phyloP scores from a whole-genome alignment of 2,888 invertebrate genomes.

The Lamellibrachia satsuma region DNA sequence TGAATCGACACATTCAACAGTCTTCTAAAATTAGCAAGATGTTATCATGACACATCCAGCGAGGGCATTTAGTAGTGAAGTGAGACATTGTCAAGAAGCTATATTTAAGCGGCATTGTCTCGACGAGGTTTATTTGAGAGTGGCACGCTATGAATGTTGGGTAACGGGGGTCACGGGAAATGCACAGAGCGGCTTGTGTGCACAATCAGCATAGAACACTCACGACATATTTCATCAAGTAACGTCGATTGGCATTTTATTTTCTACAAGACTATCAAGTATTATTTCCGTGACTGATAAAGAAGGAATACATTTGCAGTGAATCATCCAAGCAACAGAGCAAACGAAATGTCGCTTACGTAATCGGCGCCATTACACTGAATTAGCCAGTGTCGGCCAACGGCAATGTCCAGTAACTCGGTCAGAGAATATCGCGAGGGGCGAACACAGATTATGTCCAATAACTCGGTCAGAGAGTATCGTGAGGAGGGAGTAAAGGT shows the following conservation, averaged over 20 bases:
- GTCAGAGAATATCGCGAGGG: not conserved
- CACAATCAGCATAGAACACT: not conserved
- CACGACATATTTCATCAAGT: too few species aligned
- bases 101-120: not conserved
- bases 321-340: too few species aligned
- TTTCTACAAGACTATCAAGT: too few species aligned
- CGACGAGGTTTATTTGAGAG: not conserved
- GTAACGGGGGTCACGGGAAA: not conserved
- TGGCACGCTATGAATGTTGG: not conserved
- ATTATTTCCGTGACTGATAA: too few species aligned
- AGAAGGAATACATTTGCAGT: too few species aligned
- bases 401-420: not conserved
- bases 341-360: too few species aligned
- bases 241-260: too few species aligned
- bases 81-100: not conserved
- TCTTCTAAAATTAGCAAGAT: not conserved
- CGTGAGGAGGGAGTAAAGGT: not conserved
- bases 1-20: not conserved
- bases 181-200: not conserved
- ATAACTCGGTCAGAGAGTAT: not conserved
- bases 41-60: not conserved
- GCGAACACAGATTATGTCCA: not conserved
- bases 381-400: not conserved
- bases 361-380: too few species aligned
- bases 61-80: not conserved